Evolutionary conservation across 1,140 invertebrate species (phyloP).

Genomic region (Halictus rubicundus): DNA sequence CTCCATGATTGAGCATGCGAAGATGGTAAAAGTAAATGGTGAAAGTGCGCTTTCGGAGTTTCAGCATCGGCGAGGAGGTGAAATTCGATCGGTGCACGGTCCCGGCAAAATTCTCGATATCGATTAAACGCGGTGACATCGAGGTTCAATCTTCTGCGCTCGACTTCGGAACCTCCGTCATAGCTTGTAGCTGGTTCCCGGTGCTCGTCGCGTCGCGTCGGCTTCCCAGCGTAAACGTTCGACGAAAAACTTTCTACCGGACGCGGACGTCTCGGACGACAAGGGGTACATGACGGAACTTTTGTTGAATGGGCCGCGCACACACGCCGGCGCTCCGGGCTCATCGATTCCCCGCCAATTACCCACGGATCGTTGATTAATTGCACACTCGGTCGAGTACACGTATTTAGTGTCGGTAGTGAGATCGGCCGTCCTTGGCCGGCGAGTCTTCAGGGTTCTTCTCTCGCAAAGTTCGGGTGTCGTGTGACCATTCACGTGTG

Average conservation of each 20-base stretch:
- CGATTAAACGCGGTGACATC: slow-evolving; percentile 7
- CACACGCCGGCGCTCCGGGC: slow-evolving; percentile 32
- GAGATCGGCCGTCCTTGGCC: slow-evolving; percentile 43
- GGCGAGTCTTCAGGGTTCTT: slow-evolving; percentile 30
- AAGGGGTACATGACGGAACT: slow-evolving; percentile 40
- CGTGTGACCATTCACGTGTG: slow-evolving; percentile 41
- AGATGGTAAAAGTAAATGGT: background rate
- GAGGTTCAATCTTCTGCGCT: background rate
- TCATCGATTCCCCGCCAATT: slow-evolving; percentile 54
- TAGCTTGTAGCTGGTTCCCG: background rate
- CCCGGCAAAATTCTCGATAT: slow-evolving; percentile 2
- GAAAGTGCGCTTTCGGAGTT: background rate
- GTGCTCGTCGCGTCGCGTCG: background rate
- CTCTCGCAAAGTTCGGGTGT: slow-evolving; percentile 34
- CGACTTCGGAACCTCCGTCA: background rate
- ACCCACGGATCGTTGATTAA: slow-evolving; percentile 56
- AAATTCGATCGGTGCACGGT: slow-evolving; percentile 15
- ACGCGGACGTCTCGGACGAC: slow-evolving; percentile 10
- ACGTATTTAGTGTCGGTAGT: slow-evolving; percentile 57
- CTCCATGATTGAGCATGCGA: background rate
- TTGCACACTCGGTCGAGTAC: slow-evolving; percentile 52
- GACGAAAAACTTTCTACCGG: slow-evolving; percentile 16
- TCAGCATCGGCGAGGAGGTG: background rate
- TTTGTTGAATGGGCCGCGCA: slow-evolving; percentile 46
- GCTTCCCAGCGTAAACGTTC: background rate